Evolutionary conservation across 1,140 invertebrate genomes (phyloP), one percentile per base, ranked within the genome.

Genomic region (Neodiprion fabricii): DNA sequence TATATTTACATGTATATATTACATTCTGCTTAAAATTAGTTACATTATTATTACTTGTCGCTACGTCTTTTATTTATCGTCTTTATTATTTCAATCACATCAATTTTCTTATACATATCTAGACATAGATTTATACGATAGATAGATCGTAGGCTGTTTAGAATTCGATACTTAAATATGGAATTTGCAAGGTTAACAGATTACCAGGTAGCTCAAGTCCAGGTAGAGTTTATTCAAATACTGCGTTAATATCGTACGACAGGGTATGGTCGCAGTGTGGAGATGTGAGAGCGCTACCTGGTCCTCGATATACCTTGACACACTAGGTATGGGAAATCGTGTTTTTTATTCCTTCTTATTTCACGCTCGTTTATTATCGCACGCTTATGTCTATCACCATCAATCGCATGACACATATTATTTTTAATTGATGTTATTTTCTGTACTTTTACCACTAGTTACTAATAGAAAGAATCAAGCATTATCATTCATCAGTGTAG

Each of bases 1-100:
- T 79, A 48, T 10, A 71, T 71, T 74, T 40, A 21, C 28, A 21
- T 76, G 28, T 71, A 49, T 23, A 74, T 11, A 61, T 61, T 61
- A 11, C n/a, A 11, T 0, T 11, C n/a, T 61, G 53, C n/a, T 61
- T 61, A 61, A 61, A 11, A 61, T 11, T 11, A 61, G n/a, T 61
- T n/a, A 1, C 10, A 61, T 11, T 11, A 61, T 61, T 61, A 11
- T 61, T 61, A 11, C n/a, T 61, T 61, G n/a, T 61, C n/a, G 10
- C 10, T 11, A 61, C n/a, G 53, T 11, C 10, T 61, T 61, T 11
- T 61, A 61, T 61, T 61, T 61, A 11, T 1, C 10, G n/a, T 1
- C n/a, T 11, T 11, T 11, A 11, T 61, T 61, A 61, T n/a, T 11
- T 11, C n/a, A n/a, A n/a, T 61, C 10, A n/a, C n/a, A 61, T 61